Evolutionary conservation across 2,888 invertebrate genomes (phyloP).

Genomic region (Dermolepida albohirtum): DNA sequence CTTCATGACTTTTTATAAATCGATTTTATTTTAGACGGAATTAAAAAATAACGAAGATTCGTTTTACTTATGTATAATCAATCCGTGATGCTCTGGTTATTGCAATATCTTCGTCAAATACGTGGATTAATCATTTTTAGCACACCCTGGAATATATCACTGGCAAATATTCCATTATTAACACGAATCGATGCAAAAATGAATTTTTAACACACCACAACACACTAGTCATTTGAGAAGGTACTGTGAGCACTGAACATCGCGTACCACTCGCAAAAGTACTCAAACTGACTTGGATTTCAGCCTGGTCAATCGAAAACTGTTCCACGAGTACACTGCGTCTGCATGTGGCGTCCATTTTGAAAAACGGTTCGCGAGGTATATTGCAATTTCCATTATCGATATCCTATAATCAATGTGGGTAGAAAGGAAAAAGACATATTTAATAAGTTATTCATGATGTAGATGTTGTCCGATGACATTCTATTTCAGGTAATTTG

Average conservation of each 20-base stretch:
- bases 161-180: no score
- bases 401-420: constrained; percentile 15
- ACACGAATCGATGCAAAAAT: no score
- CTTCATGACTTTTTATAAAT: no score
- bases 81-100: no score
- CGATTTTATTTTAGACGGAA: no score
- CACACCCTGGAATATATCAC: no score
- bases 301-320: not conserved
- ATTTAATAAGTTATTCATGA: not conserved
- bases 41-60: no score
- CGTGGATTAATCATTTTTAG: no score
- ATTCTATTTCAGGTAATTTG: not conserved
- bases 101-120: no score
- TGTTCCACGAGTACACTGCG: constrained; percentile 2
- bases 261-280: not conserved
- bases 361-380: constrained; percentile 20
- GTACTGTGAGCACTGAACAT: not conserved
- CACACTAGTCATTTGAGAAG: no score
- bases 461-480: not conserved
- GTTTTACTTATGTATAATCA: no score
- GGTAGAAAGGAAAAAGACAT: not conserved
- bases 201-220: no score
- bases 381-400: constrained; percentile 24
- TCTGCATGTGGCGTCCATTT: constrained; percentile 33
- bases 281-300: constrained; percentile 5